phyloP scores from a whole-genome alignment of 2,113 vertebrate genomes.

The Cygnus atratus region DNA sequence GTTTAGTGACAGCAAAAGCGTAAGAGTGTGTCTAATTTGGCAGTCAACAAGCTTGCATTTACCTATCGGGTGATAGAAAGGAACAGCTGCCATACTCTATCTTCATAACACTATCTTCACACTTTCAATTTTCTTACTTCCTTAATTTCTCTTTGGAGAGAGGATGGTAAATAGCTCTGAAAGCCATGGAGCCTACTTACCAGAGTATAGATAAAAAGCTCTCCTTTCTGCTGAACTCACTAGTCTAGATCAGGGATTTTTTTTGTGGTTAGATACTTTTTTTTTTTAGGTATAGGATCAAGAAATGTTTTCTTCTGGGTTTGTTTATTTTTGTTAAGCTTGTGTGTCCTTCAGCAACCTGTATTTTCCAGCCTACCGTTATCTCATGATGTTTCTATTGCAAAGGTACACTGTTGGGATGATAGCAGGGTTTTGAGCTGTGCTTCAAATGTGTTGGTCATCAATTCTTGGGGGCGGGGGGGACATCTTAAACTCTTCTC shows the following conservation, averaged over 20 bases:
- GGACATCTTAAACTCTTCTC: not conserved
- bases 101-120: not conserved
- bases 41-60: not conserved
- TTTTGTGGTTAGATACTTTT: not conserved
- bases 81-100: not conserved
- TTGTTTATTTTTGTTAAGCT: not conserved
- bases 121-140: not conserved
- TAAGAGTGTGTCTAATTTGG: not conserved
- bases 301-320: not conserved
- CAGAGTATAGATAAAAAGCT: not conserved
- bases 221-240: not conserved
- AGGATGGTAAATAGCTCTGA: not conserved
- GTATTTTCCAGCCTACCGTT: not conserved
- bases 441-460: not conserved
- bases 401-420: not conserved
- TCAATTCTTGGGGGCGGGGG: not conserved
- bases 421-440: not conserved
- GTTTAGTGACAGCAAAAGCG: not conserved
- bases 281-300: not conserved
- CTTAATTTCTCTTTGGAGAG: not conserved
- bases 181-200: not conserved
- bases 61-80: not conserved
- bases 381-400: not conserved
- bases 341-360: not conserved
- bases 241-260: not conserved